Percentiles rank a stretch among this genome's conserved stretches.
Evolutionary conservation across 2,113 vertebrate genomes (phyloP).

Genomic region (Mesoclemmys tuberculata): DNA sequence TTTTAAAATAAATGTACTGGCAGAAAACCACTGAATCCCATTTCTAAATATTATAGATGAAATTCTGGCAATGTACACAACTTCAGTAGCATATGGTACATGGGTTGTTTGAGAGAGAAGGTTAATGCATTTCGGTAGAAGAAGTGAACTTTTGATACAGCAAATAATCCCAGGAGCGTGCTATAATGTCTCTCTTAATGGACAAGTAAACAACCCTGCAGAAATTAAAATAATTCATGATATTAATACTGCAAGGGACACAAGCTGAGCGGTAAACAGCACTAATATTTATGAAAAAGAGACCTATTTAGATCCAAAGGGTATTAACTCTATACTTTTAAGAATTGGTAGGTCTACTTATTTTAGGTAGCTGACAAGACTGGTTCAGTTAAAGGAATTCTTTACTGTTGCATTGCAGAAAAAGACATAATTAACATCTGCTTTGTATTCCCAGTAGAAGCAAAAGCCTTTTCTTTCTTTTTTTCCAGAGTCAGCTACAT

Average conservation of each 20-base stretch:
- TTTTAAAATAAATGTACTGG: neutral
- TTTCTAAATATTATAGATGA: neutral
- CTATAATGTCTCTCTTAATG: neutral
- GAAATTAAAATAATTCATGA: conserved; percentile 11
- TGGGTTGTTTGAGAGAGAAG: neutral
- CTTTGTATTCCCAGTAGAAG: neutral
- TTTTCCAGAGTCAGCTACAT: neutral
- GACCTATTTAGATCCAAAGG: neutral
- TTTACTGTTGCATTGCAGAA: neutral
- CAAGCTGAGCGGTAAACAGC: neutral
- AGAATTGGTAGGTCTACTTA: neutral
- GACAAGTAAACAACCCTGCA: neutral
- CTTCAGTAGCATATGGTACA: accelerated
- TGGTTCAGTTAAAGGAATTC: neutral
- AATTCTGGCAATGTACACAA: neutral
- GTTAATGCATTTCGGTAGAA: accelerated
- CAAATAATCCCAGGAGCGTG: neutral
- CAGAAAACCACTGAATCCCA: neutral
- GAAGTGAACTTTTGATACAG: neutral
- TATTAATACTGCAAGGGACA: neutral
- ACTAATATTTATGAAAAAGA: neutral
- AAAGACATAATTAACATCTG: neutral
- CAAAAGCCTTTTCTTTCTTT: neutral
- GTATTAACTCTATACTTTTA: neutral
- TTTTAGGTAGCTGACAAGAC: neutral